Percentiles rank a stretch among this genome's conserved stretches.
These are phyloP conservation scores for Vollenhovia emeryi DNA, from an alignment of 1,140 invertebrate species.

Conservation along the genomic window DNA sequence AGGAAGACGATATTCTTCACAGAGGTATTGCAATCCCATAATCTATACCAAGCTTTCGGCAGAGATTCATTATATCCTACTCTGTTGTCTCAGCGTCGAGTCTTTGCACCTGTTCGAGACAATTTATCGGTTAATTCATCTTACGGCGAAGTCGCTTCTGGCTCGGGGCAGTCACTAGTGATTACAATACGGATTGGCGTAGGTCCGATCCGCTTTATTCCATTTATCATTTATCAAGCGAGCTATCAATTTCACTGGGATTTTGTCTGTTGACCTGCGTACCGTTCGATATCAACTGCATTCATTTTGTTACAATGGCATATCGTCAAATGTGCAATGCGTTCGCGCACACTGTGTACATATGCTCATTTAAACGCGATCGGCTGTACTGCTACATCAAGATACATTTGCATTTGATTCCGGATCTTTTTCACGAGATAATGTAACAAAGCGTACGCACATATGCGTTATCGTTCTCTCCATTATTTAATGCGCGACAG, in stretches of 20 bases:
- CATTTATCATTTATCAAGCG: constrained; percentile 19
- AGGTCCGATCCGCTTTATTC: constrained; percentile 11
- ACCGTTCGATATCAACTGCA: background rate
- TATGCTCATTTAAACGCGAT: constrained; percentile 5
- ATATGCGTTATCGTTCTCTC: background rate
- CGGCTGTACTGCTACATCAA: background rate
- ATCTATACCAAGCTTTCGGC: background rate
- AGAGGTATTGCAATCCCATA: background rate
- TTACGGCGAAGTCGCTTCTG: background rate
- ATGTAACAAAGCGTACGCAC: background rate
- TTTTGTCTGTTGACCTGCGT: background rate
- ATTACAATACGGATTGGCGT: background rate
- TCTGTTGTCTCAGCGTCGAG: background rate
- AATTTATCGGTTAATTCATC: constrained; percentile 15
- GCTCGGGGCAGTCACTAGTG: background rate
- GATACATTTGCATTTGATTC: background rate
- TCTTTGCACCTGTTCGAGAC: background rate
- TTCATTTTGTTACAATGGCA: constrained; percentile 18
- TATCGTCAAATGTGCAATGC: background rate
- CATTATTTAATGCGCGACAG: constrained; percentile 16
- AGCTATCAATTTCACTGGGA: constrained; percentile 41
- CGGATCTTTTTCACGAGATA: background rate
- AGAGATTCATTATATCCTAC: background rate
- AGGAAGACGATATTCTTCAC: background rate
- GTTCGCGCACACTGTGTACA: background rate